These are phyloP conservation scores for Oryzias javanicus DNA, from an alignment of 2,113 vertebrate species.

Conservation along the genomic window DNA sequence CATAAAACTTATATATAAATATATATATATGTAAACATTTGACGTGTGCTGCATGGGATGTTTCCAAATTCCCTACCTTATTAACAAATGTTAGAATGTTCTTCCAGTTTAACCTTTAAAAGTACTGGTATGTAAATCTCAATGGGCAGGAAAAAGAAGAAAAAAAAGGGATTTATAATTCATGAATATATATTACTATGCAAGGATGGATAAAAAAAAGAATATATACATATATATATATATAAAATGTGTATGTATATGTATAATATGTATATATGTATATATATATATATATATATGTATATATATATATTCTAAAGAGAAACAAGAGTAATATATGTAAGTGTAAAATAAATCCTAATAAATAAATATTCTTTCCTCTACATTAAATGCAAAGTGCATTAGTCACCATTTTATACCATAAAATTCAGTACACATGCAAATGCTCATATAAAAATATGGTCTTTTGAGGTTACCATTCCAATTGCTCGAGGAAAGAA, in stretches of 20 bases:
- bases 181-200: neutral
- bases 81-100: too few species aligned
- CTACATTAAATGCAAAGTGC: neutral
- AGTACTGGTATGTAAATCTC: too few species aligned
- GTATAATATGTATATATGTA: too few species aligned
- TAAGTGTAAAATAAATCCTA: neutral
- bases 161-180: neutral
- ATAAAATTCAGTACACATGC: neutral
- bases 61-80: too few species aligned
- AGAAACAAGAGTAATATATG: neutral
- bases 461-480: conserved; percentile 1
- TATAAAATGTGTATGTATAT: too few species aligned
- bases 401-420: neutral
- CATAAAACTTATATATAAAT: too few species aligned
- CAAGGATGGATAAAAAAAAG: too few species aligned
- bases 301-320: too few species aligned
- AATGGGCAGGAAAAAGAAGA: neutral
- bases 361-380: neutral
- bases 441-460: neutral
- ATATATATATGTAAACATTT: too few species aligned
- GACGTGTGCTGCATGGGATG: too few species aligned
- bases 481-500: conserved; percentile 2
- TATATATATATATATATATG: too few species aligned
- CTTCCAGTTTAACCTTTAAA: neutral
- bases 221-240: too few species aligned